These are phyloP conservation scores for Pteronura brasiliensis DNA, from an alignment of 2,113 vertebrate genomes.

Conservation along the genomic window DNA sequence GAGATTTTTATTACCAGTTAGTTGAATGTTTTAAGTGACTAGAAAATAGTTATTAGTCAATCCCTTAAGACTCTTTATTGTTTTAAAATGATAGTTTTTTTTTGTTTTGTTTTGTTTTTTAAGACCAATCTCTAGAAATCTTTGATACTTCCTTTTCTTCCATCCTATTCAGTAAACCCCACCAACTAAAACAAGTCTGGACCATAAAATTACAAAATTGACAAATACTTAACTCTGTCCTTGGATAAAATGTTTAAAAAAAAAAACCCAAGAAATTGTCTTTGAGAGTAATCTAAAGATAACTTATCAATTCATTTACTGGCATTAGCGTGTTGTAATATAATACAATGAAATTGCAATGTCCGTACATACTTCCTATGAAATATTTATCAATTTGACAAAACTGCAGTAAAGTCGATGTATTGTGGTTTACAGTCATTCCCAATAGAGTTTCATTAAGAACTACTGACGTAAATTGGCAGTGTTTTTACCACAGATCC, in stretches of 20 bases:
- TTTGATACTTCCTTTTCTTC: neutral
- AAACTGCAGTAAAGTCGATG: constrained; percentile 83
- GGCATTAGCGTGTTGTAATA: constrained; percentile 84
- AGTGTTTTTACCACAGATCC: constrained; percentile 59
- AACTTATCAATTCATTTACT: constrained; percentile 85
- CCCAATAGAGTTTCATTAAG: constrained; percentile 69
- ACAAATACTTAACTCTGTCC: constrained; percentile 14
- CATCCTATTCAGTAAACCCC: neutral
- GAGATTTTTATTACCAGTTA: constrained; percentile 4
- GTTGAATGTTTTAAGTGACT: neutral
- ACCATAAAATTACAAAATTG: constrained; percentile 27
- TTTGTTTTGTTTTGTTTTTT: neutral
- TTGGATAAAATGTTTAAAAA: constrained; percentile 29
- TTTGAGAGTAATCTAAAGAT: constrained; percentile 85
- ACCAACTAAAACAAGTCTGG: constrained; percentile 24
- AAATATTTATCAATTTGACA: constrained; percentile 88
- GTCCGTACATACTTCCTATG: constrained; percentile 82
- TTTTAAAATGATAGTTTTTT: neutral
- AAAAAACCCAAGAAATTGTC: constrained; percentile 1
- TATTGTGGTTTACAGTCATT: constrained; percentile 84
- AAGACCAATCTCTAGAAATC: neutral
- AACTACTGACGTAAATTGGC: constrained; percentile 64
- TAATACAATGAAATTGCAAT: constrained; percentile 79
- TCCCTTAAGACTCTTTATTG: neutral
- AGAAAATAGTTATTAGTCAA: neutral